Evolutionary conservation across 2,113 vertebrate species (phyloP).

Genomic region (Circaetus gallicus): DNA sequence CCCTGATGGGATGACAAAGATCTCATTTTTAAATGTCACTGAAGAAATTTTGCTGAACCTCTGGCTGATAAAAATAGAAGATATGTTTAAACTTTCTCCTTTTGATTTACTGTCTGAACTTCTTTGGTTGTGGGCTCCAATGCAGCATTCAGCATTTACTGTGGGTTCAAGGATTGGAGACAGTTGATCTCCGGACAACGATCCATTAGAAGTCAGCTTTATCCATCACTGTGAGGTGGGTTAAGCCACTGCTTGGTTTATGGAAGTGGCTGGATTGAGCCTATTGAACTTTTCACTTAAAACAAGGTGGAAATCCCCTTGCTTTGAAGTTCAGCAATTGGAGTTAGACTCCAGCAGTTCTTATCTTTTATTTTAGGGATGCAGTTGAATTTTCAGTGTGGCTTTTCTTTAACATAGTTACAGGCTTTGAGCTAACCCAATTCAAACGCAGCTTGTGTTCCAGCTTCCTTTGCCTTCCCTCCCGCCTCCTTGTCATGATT

Average conservation of each 20-base stretch:
- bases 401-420: neutral
- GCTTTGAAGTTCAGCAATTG: neutral
- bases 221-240: neutral
- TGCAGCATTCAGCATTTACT: neutral
- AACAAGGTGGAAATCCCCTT: neutral
- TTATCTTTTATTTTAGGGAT: neutral
- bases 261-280: neutral
- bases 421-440: neutral
- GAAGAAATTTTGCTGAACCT: neutral
- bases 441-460: neutral
- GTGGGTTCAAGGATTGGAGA: neutral
- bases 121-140: neutral
- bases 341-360: neutral
- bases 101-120: neutral
- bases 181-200: neutral
- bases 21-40: neutral
- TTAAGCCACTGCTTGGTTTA: neutral
- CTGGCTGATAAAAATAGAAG: neutral
- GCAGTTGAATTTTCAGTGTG: neutral
- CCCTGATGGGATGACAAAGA: neutral
- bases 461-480: neutral
- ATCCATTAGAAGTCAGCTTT: neutral
- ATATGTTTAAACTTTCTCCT: neutral
- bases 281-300: neutral
- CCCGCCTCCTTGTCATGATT: neutral